Evolutionary conservation across 2,113 vertebrate species (phyloP).

Genomic region (Anguilla japonica): DNA sequence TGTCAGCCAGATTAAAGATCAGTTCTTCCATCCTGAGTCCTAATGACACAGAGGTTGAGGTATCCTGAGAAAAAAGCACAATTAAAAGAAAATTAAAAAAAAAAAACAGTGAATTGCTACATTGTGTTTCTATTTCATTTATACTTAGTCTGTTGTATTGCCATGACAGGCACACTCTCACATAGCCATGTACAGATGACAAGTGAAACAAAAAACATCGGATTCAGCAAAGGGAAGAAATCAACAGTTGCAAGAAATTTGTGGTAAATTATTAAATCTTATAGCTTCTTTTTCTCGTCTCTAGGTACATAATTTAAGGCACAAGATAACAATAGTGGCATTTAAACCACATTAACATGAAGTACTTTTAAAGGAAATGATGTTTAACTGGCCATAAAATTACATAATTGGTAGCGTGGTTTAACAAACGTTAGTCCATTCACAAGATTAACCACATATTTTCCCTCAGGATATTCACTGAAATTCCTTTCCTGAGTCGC

Average conservation of each 20-base stretch:
- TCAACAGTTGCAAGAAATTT: not conserved
- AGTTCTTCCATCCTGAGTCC: constrained; percentile 98
- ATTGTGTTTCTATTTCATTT: not conserved
- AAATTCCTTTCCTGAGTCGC: not conserved
- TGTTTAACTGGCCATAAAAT: constrained; percentile 11
- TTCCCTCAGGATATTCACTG: not conserved
- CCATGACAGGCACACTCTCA: too few species aligned
- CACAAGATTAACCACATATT: not conserved
- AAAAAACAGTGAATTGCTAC: not conserved
- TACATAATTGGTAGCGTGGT: not conserved
- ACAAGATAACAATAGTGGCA: not conserved
- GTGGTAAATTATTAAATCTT: not conserved
- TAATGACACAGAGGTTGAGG: constrained; percentile 93
- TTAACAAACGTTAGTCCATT: not conserved
- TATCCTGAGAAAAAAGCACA: constrained; percentile 73
- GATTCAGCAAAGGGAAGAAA: not conserved
- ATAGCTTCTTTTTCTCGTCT: not conserved
- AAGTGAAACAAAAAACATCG: not conserved
- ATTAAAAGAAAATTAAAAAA: not conserved
- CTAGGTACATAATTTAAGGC: not conserved
- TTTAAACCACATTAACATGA: not conserved
- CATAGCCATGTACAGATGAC: not conserved
- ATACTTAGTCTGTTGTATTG: too few species aligned
- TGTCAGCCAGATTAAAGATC: constrained; percentile 98
- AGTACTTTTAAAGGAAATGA: not conserved